Conservation (phyloP, 2,113 vertebrate species). For the Hystrix cristata region DNA sequence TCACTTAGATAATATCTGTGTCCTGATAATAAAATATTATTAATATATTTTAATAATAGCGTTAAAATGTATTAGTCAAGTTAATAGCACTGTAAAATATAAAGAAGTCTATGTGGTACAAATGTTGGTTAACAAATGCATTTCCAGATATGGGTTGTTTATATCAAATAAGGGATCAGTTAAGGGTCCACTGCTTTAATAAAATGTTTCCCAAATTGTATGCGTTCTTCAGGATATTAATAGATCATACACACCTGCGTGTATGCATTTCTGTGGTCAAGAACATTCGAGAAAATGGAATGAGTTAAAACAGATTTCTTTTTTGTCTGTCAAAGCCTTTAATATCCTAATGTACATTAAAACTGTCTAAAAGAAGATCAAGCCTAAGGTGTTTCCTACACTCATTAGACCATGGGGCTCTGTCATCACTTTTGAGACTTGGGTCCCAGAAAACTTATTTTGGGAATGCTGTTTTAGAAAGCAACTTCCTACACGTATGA, state of each 20-base stretch:
- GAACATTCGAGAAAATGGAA: conserved; percentile 55
- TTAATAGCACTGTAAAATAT: not conserved
- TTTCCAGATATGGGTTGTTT: conserved; percentile 44
- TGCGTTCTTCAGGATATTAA: not conserved
- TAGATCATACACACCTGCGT: not conserved
- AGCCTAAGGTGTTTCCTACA: conserved; percentile 25
- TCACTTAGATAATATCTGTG: conserved; percentile 30
- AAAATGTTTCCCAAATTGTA: conserved; percentile 4
- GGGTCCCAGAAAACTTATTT: conserved; percentile 44
- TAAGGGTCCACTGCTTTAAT: not conserved
- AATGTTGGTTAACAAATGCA: conserved; percentile 54
- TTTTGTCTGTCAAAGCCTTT: conserved; percentile 8
- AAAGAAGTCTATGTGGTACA: not conserved
- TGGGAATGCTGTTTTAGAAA: conserved; percentile 49
- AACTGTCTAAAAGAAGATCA: conserved; percentile 42
- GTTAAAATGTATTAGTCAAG: conserved; percentile 18
- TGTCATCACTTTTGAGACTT: conserved; percentile 31
- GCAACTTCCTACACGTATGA: not conserved
- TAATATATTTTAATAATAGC: conserved; percentile 49
- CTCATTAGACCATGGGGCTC: conserved; percentile 23
- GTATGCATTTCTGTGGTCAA: conserved; percentile 16
- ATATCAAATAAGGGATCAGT: not conserved
- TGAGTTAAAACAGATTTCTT: conserved; percentile 1
- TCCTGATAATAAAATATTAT: conserved; percentile 25
- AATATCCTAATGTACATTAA: conserved; percentile 14